These are phyloP conservation scores for Paramuricea clavata DNA, from an alignment of 92 coral and sea anemone genomes.

Conservation along the genomic window DNA sequence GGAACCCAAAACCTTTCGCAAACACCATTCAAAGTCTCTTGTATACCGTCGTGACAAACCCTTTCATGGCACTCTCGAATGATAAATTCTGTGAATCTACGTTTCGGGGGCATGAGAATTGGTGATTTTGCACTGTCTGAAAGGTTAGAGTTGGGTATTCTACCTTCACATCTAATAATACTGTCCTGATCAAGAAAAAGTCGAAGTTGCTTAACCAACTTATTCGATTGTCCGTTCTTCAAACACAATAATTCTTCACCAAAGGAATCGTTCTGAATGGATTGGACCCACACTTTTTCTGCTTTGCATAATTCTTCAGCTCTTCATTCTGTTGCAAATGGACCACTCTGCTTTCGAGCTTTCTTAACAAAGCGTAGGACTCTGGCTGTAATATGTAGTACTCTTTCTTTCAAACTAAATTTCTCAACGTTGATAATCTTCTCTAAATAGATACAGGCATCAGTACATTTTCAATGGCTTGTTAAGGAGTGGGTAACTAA, in stretches of 20 bases:
- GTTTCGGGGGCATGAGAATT: constrained; percentile 7
- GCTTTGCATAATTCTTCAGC: constrained; percentile 30
- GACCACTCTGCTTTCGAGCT: not conserved
- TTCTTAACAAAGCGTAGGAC: constrained; percentile 20
- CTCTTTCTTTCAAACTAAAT: not conserved
- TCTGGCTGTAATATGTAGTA: constrained; percentile 9
- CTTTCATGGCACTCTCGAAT: constrained; percentile 17
- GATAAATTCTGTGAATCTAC: not conserved
- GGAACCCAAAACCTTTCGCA: constrained; percentile 4
- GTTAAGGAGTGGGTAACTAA: not conserved
- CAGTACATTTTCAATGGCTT: not conserved
- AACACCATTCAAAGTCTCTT: constrained; percentile 2
- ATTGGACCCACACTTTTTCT: constrained; percentile 9
- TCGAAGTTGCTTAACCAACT: constrained; percentile 2
- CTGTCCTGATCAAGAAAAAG: not conserved
- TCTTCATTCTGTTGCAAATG: not conserved
- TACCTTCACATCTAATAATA: constrained; percentile 22
- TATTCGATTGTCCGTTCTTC: not conserved
- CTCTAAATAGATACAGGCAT: too few relatives aligned
- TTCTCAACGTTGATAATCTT: not conserved
- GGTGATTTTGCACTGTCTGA: not conserved
- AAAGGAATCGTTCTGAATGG: not conserved
- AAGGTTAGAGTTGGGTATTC: not conserved
- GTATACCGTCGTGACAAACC: constrained; percentile 18
- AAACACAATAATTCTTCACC: not conserved